Evolutionary conservation across 2,797 vertebrate genomes (phyloP), one percentile per base, ranked within the genome.

Genomic region (Heterohyrax brucei): DNA sequence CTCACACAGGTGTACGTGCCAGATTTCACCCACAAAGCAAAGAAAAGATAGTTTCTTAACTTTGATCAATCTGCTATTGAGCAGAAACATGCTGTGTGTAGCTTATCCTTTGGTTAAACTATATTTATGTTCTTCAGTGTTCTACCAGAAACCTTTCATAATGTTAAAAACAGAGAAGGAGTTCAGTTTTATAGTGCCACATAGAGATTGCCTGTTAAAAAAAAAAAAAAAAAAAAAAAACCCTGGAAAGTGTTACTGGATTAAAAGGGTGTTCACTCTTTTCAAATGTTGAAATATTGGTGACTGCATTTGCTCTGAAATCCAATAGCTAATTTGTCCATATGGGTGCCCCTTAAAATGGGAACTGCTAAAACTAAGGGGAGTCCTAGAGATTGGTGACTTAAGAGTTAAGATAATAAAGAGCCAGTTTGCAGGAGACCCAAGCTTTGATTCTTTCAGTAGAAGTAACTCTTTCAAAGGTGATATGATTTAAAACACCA

Each of bases 401-500:
- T 77, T 53, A 70, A 93, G 18, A 78, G n/a, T 77, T 64, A 22
- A 16, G 39, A 39, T 76, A 85, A 81, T 14, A 75, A 76, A 82
- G 46, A 56, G 33, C 5, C 50, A 53, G 4, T 73, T 68, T 44
- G 77, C 24, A 33, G 12, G 14, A 87, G 82, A 70, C 46, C 39
- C 28, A 95, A 59, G 62, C 26, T n/a, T 44, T 44, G 6, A 4
- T 28, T 4, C 19, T 70, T 91, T 88, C 6, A 10, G 8, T 64
- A n/a, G 24, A 95, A 78, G 39, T 78, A 64, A 33, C 21, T 77
- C 64, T 87, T 85, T 89, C 76, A 28, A 70, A 79, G 62, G 44
- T 56, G 14, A 28, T 26, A 75, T 48, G 7, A 24, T 33, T 64
- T 44, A 64, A 95, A 87, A 53, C 78, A 48, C 6, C 28, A 61